Percentiles rank a stretch among this genome's conserved stretches.
Evolutionary conservation across 2,888 invertebrate species (phyloP).

Genomic region (Villa cingulata): DNA sequence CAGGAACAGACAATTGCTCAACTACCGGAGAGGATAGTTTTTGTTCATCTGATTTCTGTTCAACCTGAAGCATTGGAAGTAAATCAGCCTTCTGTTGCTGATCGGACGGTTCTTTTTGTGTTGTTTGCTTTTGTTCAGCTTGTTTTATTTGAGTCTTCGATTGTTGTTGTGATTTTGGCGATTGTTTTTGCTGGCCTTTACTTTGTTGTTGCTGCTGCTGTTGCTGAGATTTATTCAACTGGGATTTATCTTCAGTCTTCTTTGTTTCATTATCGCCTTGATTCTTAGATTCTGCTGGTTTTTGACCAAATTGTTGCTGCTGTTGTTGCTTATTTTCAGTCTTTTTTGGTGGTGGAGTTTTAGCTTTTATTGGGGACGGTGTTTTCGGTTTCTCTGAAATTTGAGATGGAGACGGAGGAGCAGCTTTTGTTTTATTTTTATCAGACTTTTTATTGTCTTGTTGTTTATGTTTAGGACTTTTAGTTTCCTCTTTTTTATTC

Average conservation of each 20-base stretch:
- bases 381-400: conserved; percentile 86
- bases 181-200: background rate
- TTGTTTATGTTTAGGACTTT: conserved; percentile 13
- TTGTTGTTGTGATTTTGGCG: background rate
- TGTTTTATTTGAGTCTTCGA: background rate
- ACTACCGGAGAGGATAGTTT: too few species aligned
- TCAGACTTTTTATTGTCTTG: conserved; percentile 6
- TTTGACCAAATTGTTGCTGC: background rate
- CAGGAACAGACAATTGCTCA: too few species aligned
- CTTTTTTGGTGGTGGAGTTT: conserved; percentile 4
- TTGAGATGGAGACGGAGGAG: conserved; percentile 15
- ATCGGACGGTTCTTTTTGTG: conserved; percentile 8
- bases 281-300: background rate
- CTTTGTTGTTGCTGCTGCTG: too few species aligned
- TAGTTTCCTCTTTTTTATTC: conserved; percentile 32
- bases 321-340: conserved; percentile 2
- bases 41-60: background rate
- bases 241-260: conserved; percentile 2
- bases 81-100: conserved; percentile 5
- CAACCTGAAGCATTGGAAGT: too few species aligned
- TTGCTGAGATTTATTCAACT: background rate
- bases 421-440: background rate
- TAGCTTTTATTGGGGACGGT: conserved; percentile 55
- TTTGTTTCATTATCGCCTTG: conserved; percentile 1
- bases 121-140: conserved; percentile 8